Conservation (phyloP, 1,140 invertebrate species). For the Antheraea pernyi region DNA sequence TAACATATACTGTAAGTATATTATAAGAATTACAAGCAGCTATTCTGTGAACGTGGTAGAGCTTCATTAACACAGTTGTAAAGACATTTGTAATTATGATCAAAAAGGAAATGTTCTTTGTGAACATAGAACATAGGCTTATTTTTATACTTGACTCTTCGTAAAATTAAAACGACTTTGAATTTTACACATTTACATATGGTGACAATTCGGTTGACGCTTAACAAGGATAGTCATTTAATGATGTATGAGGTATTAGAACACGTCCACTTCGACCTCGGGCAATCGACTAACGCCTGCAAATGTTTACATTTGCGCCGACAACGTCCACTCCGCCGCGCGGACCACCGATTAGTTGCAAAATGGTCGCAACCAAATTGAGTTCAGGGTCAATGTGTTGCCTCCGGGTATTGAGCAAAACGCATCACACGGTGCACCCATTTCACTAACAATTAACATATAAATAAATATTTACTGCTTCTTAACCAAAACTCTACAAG, state of each 20-base stretch:
- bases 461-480: background rate
- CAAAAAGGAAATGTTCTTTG: too few species aligned
- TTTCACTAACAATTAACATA: background rate
- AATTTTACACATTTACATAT: constrained; percentile 12
- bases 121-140: background rate
- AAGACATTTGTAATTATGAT: too few species aligned
- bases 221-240: constrained; percentile 54
- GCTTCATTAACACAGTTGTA: too few species aligned
- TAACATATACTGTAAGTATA: too few species aligned
- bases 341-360: constrained; percentile 72
- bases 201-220: constrained; percentile 12
- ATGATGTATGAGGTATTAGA: constrained; percentile 45
- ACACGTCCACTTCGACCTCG: constrained; percentile 69
- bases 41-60: too few species aligned
- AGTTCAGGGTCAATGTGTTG: constrained; percentile 71
- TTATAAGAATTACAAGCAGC: too few species aligned
- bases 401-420: constrained; percentile 73
- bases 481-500: too few species aligned
- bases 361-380: constrained; percentile 74
- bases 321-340: constrained; percentile 50
- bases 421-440: constrained; percentile 32
- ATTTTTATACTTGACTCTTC: background rate
- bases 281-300: constrained; percentile 59
- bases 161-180: background rate
- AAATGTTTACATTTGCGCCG: constrained; percentile 77